Evolutionary conservation across 1,140 invertebrate species (phyloP).

Genomic region (Liolophura sinensis): DNA sequence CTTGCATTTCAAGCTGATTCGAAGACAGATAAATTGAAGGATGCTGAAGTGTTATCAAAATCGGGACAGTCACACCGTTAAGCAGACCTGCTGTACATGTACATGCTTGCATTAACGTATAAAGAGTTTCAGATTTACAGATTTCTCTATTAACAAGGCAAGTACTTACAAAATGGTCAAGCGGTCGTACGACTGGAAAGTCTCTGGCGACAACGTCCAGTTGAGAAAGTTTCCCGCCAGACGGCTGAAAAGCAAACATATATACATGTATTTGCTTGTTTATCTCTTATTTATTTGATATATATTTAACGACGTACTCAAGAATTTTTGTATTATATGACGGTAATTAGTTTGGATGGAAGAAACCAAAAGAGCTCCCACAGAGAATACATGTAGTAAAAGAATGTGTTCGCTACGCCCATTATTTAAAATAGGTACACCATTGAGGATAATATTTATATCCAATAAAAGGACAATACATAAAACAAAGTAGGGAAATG

Average conservation of each 20-base stretch:
- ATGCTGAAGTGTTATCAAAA: no score
- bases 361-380: constrained; percentile 10
- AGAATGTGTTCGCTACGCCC: no score
- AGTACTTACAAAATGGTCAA: constrained; percentile 23
- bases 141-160: constrained; percentile 3
- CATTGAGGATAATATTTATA: no score
- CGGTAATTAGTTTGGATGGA: not conserved
- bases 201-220: constrained; percentile 14
- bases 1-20: no score
- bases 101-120: not conserved
- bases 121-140: not conserved
- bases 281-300: constrained; percentile 2
- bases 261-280: not conserved
- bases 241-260: constrained; percentile 15
- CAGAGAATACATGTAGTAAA: constrained; percentile 5
- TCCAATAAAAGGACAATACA: no score
- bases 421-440: no score
- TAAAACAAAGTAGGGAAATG: no score
- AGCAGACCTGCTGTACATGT: not conserved
- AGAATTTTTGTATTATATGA: constrained; percentile 5
- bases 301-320: not conserved
- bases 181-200: constrained; percentile 16
- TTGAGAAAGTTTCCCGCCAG: constrained; percentile 23
- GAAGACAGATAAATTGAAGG: no score
- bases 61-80: no score